phyloP scores from a whole-genome alignment of 2,797 vertebrate genomes.

The Macroramphosus scolopax region DNA sequence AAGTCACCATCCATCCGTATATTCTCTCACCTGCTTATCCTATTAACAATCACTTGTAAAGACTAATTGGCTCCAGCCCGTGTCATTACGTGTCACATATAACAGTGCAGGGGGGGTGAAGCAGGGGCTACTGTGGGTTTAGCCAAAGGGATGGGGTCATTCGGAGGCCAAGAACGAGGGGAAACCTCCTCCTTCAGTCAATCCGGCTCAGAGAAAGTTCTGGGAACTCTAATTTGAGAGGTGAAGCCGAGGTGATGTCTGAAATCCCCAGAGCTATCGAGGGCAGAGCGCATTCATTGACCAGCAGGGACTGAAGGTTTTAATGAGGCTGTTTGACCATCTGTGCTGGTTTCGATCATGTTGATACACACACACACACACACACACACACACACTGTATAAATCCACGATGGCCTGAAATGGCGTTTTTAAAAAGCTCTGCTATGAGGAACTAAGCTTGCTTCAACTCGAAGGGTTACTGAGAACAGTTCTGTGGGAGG shows the following conservation, averaged over 20 bases:
- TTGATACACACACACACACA: slow-evolving; percentile 5
- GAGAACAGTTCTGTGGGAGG: slow-evolving; percentile 15
- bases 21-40: slow-evolving; percentile 48
- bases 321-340: slow-evolving; percentile 30
- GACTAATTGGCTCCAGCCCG: slow-evolving; percentile 32
- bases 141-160: slow-evolving; percentile 55
- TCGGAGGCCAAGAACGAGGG: slow-evolving; percentile 41
- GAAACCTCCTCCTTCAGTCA: slow-evolving; percentile 38
- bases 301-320: too few relatives aligned
- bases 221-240: slow-evolving; percentile 49
- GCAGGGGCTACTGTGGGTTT: slow-evolving; percentile 21
- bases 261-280: slow-evolving; percentile 28
- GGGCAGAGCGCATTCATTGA: slow-evolving; percentile 56
- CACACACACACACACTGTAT: background rate
- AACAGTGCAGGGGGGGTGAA: slow-evolving; percentile 13
- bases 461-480: too few relatives aligned
- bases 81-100: slow-evolving; percentile 43
- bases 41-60: slow-evolving; percentile 41
- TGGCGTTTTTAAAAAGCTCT: too few relatives aligned
- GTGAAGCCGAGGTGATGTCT: slow-evolving; percentile 41
- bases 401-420: too few relatives aligned
- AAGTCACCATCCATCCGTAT: background rate
- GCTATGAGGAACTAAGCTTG: too few relatives aligned
- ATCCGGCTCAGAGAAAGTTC: slow-evolving; percentile 36
- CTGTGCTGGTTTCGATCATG: slow-evolving; percentile 51